These are phyloP conservation scores for Ondatra zibethicus DNA, from an alignment of 2,113 vertebrate genomes.

Conservation along the genomic window DNA sequence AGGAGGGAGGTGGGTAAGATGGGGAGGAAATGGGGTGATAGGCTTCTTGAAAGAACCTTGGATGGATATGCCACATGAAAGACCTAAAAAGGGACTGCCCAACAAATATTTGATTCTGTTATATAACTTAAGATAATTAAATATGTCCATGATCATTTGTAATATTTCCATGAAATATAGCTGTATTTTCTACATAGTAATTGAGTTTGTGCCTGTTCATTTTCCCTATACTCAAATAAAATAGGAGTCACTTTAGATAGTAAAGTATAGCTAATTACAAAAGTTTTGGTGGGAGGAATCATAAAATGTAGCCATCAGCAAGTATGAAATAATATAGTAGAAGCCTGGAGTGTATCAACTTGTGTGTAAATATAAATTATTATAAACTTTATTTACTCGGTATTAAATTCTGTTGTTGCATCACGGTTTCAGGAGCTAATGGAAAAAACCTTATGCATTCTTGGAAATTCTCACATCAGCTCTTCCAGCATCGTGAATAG, in stretches of 20 bases:
- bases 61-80: background rate
- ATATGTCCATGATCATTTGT: background rate
- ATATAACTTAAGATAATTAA: background rate
- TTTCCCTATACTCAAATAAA: background rate
- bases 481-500: background rate
- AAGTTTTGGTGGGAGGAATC: background rate
- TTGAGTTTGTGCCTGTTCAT: background rate
- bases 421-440: background rate
- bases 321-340: background rate
- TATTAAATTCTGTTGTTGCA: background rate
- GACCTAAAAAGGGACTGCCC: background rate
- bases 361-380: background rate
- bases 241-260: constrained; percentile 12
- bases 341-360: background rate
- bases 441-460: background rate
- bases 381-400: background rate
- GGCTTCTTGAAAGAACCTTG: background rate
- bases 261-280: background rate
- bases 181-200: background rate
- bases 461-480: background rate
- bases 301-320: background rate
- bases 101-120: background rate
- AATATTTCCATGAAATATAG: background rate
- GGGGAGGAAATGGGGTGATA: background rate
- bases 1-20: background rate